Percentiles rank a stretch among this genome's conserved stretches.
phyloP scores from a whole-genome alignment of 2,888 invertebrate genomes.

The Psylliodes chrysocephalus region DNA sequence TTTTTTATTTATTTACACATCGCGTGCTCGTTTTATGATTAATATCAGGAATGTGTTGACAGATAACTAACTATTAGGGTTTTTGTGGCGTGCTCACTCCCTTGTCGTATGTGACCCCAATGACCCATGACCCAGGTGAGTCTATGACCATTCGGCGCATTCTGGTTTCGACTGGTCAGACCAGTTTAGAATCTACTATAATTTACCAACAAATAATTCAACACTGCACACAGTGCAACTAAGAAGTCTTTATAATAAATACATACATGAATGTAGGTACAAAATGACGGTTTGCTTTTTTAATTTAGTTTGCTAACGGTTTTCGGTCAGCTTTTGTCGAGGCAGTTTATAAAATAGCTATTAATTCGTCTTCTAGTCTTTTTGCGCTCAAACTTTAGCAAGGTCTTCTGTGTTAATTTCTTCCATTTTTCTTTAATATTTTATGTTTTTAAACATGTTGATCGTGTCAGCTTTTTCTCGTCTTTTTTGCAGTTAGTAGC shows the following conservation, averaged over 20 bases:
- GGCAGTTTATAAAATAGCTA: too few species aligned
- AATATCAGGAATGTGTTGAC: constrained; percentile 66
- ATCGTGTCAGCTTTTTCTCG: too few species aligned
- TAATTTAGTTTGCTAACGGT: neutral
- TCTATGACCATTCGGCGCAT: constrained; percentile 48
- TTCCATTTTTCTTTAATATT: too few species aligned
- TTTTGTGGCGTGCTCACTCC: constrained; percentile 65
- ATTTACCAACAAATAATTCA: constrained; percentile 59
- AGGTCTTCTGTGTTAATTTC: too few species aligned
- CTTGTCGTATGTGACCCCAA: constrained; percentile 59
- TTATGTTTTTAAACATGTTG: too few species aligned
- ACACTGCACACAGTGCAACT: neutral
- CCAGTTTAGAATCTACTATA: constrained; percentile 53
- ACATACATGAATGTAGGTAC: neutral
- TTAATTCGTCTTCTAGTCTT: too few species aligned
- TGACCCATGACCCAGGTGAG: constrained; percentile 58
- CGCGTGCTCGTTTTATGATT: constrained; percentile 57
- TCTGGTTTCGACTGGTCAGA: constrained; percentile 53
- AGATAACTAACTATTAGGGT: constrained; percentile 64
- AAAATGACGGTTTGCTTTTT: neutral
- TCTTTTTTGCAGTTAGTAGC: too few species aligned
- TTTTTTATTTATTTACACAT: constrained; percentile 30
- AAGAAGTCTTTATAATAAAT: constrained; percentile 2
- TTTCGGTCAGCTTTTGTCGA: neutral
- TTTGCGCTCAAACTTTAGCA: too few species aligned